Percentiles rank a stretch among this genome's conserved stretches.
These are phyloP conservation scores for Xestoiulus laeticollis DNA, from an alignment of 2,888 invertebrate species.

Conservation along the genomic window DNA sequence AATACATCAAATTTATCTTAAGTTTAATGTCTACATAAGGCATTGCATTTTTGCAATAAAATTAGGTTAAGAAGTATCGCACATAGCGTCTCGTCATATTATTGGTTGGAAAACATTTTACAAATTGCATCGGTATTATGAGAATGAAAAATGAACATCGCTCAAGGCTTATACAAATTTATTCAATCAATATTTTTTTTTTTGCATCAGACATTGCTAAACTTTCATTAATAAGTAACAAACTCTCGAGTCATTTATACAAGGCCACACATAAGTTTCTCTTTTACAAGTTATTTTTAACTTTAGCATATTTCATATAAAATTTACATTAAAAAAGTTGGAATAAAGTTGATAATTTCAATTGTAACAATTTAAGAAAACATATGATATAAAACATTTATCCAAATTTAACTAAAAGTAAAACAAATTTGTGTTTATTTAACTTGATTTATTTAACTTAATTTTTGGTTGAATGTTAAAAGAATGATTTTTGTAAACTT, in stretches of 20 bases:
- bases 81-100: not conserved
- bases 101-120: conserved; percentile 4
- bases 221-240: conserved; percentile 16
- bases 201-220: not conserved
- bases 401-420: too few relatives aligned
- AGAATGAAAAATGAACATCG: conserved; percentile 15
- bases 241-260: not conserved
- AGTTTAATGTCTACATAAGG: not conserved
- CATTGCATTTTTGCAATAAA: not conserved
- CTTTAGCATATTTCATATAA: too few relatives aligned
- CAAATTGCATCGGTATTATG: not conserved
- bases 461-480: too few relatives aligned
- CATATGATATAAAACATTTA: too few relatives aligned
- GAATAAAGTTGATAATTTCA: too few relatives aligned
- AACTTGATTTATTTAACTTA: too few relatives aligned
- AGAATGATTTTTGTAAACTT: too few relatives aligned
- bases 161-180: conserved; percentile 22
- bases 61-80: not conserved
- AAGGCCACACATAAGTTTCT: not conserved
- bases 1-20: not conserved
- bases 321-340: too few relatives aligned
- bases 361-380: too few relatives aligned
- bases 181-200: conserved; percentile 24
- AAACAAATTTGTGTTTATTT: too few relatives aligned
- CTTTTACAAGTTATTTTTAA: too few relatives aligned